A percentile compares a stretch with the other conserved stretches of the same genome.
Conservation (phyloP, 2,113 vertebrate genomes). For the Rhodinocichla rosea region DNA sequence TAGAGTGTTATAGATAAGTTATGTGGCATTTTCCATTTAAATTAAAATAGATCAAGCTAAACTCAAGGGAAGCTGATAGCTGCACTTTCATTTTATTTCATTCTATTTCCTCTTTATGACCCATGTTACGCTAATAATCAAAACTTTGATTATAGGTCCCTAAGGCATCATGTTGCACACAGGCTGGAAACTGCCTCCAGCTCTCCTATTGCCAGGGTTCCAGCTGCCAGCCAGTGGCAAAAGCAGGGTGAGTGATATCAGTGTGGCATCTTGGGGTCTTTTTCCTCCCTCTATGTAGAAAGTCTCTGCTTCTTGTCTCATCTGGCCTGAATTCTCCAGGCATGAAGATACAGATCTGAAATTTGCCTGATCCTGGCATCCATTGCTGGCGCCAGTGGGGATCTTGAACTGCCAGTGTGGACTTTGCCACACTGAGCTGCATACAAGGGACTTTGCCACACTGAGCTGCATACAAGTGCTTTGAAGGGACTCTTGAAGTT, state of each 20-base stretch:
- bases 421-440: background rate
- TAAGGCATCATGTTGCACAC: background rate
- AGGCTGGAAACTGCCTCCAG: background rate
- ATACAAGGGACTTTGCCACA: background rate
- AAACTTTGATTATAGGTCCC: background rate
- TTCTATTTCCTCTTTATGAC: constrained; percentile 22
- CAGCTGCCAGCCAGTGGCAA: background rate
- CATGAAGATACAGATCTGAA: background rate
- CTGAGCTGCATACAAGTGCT: background rate
- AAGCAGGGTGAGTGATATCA: background rate
- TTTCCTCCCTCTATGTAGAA: background rate
- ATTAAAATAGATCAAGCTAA: constrained; percentile 52
- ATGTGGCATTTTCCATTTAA: constrained; percentile 15
- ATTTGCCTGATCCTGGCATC: background rate
- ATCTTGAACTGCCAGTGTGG: background rate
- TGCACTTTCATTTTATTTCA: constrained; percentile 20
- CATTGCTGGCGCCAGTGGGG: accelerated
- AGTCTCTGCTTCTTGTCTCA: background rate
- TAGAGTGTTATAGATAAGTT: constrained; percentile 24
- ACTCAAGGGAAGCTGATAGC: constrained; percentile 17
- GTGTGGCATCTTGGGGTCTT: background rate
- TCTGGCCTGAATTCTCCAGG: background rate
- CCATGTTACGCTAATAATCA: constrained; percentile 8
- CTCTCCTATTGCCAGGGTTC: background rate
- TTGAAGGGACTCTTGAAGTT: background rate